These are phyloP conservation scores for Thalassoma bifasciatum DNA, from an alignment of 2,113 vertebrate species.

Conservation along the genomic window DNA sequence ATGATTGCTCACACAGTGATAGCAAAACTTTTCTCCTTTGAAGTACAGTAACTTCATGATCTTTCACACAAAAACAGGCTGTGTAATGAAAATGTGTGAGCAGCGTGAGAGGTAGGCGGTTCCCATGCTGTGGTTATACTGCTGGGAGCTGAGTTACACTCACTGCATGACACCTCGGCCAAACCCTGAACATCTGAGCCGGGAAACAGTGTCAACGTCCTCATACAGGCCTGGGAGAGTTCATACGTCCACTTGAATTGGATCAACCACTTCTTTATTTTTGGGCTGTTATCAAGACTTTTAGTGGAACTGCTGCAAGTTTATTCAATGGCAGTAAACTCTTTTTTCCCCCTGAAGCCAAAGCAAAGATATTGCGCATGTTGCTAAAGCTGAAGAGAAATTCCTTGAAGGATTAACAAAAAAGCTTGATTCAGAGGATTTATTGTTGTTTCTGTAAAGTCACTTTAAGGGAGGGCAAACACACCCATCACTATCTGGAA, in stretches of 20 bases:
- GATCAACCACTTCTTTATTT: not conserved
- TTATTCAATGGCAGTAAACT: too few relatives aligned
- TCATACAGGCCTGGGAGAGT: slow-evolving; percentile 14
- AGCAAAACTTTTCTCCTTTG: too few relatives aligned
- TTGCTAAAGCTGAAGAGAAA: too few relatives aligned
- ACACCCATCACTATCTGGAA: too few relatives aligned
- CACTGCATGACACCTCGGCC: not conserved
- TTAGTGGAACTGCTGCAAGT: too few relatives aligned
- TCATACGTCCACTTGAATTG: slow-evolving; percentile 2
- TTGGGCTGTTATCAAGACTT: not conserved
- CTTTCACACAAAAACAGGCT: slow-evolving; percentile 1
- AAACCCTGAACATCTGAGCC: slow-evolving; percentile 1
- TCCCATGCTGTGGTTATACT: not conserved
- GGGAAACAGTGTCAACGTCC: not conserved
- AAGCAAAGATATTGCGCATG: too few relatives aligned
- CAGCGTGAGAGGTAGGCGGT: not conserved
- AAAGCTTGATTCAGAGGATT: too few relatives aligned
- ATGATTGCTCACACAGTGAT: too few relatives aligned
- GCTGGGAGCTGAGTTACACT: not conserved
- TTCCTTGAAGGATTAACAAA: too few relatives aligned
- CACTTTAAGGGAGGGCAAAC: too few relatives aligned
- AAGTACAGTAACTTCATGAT: not conserved
- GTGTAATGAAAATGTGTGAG: not conserved
- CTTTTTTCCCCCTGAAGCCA: too few relatives aligned
- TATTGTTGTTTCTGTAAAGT: too few relatives aligned